Base-by-base conservation (phyloP, 2,888 invertebrate genomes). In the Platycheirus rosarum region DNA sequence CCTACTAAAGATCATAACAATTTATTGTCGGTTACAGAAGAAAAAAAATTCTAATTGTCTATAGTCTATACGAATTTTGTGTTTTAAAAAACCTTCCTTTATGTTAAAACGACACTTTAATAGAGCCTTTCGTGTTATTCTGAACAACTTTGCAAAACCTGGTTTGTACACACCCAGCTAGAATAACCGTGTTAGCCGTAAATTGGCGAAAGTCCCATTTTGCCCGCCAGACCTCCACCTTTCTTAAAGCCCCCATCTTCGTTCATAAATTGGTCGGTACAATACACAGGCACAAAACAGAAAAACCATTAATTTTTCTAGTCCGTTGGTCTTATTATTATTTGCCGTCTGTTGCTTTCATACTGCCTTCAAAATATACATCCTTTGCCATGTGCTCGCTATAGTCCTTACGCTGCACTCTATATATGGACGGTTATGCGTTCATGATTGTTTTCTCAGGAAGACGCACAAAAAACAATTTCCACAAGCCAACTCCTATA, bases 291-390 rank as follows among this genome's bases (percentile, higher is more conserved):
- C 55, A 48, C 14, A 4, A 46, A 4, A 48, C 55, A 71, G 76
- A 66, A 68, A 77, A 82, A 44, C 71, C 77, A 82, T 82, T 82
- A 71, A 77, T 82, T 82, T 82, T 82, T 82, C 77, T 73, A 82
- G 82, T 73, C 77, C 71, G 77, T 65, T 77, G 77, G 42, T 55
- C 66, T 77, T 82, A 82, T 82, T 82, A 82, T 82, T 82, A 82
- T 82, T 82, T 82, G 77, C 82, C 82, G 82, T 82, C 82, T 82
- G 82, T 82, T 82, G 82, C 82, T 76, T 75, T 65, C 53, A 62
- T 60, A 29, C n/a, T 76, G 62, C 71, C 71, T 82, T 82, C 53
- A 82, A 73, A 82, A 82, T 82, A 71, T 57, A 73, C 73, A 77
- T 82, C 77, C 76, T 74, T 73, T 42, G 66, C 76, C 63, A 73